Percentiles rank a stretch among this genome's conserved stretches.
Conservation (phyloP, 1,140 invertebrate genomes). For the Rhyzopertha dominica region DNA sequence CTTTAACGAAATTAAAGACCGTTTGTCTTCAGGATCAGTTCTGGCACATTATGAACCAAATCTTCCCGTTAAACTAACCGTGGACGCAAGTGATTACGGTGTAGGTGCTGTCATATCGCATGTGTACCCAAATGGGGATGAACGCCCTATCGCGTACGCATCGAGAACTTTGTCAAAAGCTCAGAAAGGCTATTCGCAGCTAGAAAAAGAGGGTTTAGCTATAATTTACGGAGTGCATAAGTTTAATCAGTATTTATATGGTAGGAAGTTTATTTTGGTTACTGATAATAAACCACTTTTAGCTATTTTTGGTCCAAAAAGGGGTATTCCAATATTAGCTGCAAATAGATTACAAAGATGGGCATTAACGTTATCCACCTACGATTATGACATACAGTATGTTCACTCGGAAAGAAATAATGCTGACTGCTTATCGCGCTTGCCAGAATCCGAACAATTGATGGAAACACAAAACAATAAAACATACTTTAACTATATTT, state of each 20-base stretch:
- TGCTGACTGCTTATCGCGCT: no score
- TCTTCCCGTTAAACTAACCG: conserved; percentile 4
- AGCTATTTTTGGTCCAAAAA: neutral
- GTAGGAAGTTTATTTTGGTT: conserved; percentile 47
- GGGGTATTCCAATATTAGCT: conserved; percentile 32
- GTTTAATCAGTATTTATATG: conserved; percentile 51
- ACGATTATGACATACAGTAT: no score
- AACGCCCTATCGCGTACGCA: conserved; percentile 14
- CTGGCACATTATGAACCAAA: conserved; percentile 10
- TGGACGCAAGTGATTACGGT: conserved; percentile 1
- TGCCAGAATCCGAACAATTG: no score
- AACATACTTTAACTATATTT: no score
- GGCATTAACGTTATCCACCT: no score
- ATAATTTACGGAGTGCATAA: conserved; percentile 50
- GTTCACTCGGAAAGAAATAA: no score
- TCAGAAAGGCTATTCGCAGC: conserved; percentile 15
- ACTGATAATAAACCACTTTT: conserved; percentile 51
- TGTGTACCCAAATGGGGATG: conserved; percentile 8
- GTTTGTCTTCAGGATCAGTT: conserved; percentile 2
- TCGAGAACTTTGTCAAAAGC: conserved; percentile 13
- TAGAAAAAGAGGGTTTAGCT: conserved; percentile 33
- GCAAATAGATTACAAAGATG: no score
- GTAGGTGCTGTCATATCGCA: conserved; percentile 11
- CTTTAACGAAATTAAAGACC: conserved; percentile 3
- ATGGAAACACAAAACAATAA: no score